Evolutionary conservation across 2,113 vertebrate species (phyloP), one percentile per base, ranked within the genome.

Genomic region (Acanthisitta chloris): DNA sequence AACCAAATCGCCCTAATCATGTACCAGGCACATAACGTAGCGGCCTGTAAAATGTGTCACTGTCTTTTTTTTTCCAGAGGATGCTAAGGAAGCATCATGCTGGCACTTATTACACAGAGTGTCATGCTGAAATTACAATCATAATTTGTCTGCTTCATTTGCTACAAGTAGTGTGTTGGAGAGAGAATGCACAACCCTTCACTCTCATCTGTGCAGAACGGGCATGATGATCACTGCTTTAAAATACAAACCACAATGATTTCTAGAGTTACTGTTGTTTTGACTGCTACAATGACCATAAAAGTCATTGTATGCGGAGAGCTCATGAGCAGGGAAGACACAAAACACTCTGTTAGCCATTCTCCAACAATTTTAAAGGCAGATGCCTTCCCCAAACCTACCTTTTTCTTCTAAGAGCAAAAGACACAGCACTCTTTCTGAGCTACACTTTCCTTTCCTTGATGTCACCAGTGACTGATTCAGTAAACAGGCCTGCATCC

Each of bases 121-220:
- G 11, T 49, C 28, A 33, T 11, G 34, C 19, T 42, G 80, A 64
- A 92, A 86, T 77, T 55, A 59, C 82, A 54, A 62, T 62, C 77
- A 78, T 28, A 84, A 94, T 72, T 10, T 70, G 26, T 17, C 76
- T 72, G 88, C 86, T 73, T 77, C 51, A 33, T 82, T 67, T 73
- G 59, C 51, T 55, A 18, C 1, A 0, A 85, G 43, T 24, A 70
- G 59, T 4, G 1, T 20, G 11, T 2, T 34, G 42, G 6, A 5
- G 29, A 71, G 38, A 67, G 45, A 85, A 77, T 0, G 1, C 17
- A 28, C 0, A 0, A 36, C 36, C 20, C 38, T 70, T 70, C 70
- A 9, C 12, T 43, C 51, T 82, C 34, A 61, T 33, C 48, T 33
- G 13, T 33, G 31, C 52, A 42, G 43, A 71, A 40, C 7, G 54